Conservation (phyloP, 2,797 vertebrate species). For the Sparidentex hasta region DNA sequence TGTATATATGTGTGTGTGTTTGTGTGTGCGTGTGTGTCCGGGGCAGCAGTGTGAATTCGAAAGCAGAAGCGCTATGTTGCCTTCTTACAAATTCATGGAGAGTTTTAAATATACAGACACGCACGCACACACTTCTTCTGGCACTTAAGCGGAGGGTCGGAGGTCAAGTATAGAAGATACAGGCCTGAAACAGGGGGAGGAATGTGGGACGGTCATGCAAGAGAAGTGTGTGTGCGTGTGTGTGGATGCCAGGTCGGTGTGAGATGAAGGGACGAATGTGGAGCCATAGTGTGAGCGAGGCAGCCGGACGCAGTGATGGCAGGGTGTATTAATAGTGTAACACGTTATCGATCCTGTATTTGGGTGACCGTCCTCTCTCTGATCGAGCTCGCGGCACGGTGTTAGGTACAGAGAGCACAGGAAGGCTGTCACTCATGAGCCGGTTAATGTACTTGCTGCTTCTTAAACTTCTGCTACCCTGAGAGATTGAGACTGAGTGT, state of each 20-base stretch:
- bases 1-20: constrained; percentile 13
- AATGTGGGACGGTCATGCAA: constrained; percentile 75
- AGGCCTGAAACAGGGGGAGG: constrained; percentile 47
- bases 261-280: constrained; percentile 71
- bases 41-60: constrained; percentile 20
- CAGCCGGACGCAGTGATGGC: constrained; percentile 29
- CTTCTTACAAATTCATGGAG: constrained; percentile 16
- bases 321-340: constrained; percentile 54
- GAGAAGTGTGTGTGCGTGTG: constrained; percentile 62
- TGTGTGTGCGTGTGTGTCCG: constrained; percentile 16
- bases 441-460: constrained; percentile 16
- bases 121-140: background rate
- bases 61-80: constrained; percentile 7
- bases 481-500: constrained; percentile 34
- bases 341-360: constrained; percentile 21
- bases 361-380: constrained; percentile 19
- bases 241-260: constrained; percentile 64
- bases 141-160: constrained; percentile 18
- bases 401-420: background rate
- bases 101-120: constrained; percentile 20
- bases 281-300: constrained; percentile 65
- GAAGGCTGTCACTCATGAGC: constrained; percentile 4
- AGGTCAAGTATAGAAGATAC: constrained; percentile 59
- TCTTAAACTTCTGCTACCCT: constrained; percentile 24
- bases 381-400: constrained; percentile 36